phyloP scores from a whole-genome alignment of 2,113 vertebrate species.

The Scytalopus superciliaris region DNA sequence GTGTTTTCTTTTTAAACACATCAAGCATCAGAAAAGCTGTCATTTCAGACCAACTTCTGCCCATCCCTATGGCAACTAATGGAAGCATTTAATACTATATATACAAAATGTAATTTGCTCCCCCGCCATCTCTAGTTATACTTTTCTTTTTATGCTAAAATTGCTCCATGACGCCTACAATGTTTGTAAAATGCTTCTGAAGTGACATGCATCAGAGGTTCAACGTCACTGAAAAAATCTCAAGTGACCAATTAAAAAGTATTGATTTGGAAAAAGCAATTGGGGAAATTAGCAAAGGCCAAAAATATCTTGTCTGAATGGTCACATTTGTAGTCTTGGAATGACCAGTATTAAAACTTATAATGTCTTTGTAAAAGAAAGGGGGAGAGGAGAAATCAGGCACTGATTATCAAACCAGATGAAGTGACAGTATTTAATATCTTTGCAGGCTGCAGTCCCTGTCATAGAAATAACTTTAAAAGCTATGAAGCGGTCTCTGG shows the following conservation, averaged over 20 bases:
- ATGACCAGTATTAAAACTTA: neutral
- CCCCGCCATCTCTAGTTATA: constrained; percentile 56
- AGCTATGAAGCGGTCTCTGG: neutral
- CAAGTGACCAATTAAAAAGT: constrained; percentile 52
- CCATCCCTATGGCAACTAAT: constrained; percentile 82
- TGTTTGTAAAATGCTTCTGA: constrained; percentile 63
- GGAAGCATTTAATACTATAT: constrained; percentile 75
- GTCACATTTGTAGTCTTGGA: neutral
- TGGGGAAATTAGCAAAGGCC: neutral
- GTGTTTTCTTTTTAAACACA: constrained; percentile 66
- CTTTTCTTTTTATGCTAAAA: constrained; percentile 73
- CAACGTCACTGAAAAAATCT: constrained; percentile 45
- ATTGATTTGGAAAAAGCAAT: neutral
- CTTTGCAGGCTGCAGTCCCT: neutral
- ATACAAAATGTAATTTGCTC: constrained; percentile 54
- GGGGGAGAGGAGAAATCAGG: neutral
- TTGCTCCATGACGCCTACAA: constrained; percentile 63
- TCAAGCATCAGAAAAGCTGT: constrained; percentile 67
- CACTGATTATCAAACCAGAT: neutral
- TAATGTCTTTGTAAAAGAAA: neutral
- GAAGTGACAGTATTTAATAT: neutral
- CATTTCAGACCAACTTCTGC: constrained; percentile 77
- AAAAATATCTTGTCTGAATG: neutral
- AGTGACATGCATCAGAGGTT: constrained; percentile 53
- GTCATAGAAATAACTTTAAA: neutral